Evolutionary conservation across 2,797 vertebrate species (phyloP).

Genomic region (Apogon hyalosoma): DNA sequence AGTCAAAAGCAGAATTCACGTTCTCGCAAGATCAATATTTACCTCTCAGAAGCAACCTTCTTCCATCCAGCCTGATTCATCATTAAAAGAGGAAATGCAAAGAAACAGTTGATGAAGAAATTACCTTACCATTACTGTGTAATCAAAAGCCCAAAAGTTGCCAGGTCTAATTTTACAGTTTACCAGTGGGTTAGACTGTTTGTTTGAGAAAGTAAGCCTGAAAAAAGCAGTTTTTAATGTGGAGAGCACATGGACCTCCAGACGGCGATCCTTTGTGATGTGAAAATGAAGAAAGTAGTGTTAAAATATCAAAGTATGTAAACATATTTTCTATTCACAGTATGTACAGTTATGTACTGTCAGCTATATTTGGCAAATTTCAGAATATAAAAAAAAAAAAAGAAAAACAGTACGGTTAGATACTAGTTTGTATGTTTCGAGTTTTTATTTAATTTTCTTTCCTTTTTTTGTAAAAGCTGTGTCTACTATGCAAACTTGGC

Average conservation of each 20-base stretch:
- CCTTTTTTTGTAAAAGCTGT: slow-evolving; percentile 82
- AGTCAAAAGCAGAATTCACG: slow-evolving; percentile 29
- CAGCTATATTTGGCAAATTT: slow-evolving; percentile 76
- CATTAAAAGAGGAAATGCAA: slow-evolving; percentile 6
- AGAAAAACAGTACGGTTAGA: slow-evolving; percentile 70
- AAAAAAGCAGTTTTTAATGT: slow-evolving; percentile 33
- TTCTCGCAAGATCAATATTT: slow-evolving; percentile 5
- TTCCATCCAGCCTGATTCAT: too few species aligned
- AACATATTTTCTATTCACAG: slow-evolving; percentile 73
- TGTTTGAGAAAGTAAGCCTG: slow-evolving; percentile 24
- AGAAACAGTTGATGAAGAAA: slow-evolving; percentile 7
- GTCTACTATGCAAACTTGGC: slow-evolving; percentile 93
- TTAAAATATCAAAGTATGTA: slow-evolving; percentile 76
- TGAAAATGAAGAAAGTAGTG: slow-evolving; percentile 59
- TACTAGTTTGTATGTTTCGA: slow-evolving; percentile 78
- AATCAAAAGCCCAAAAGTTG: slow-evolving; percentile 7
- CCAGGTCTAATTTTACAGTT: slow-evolving; percentile 41
- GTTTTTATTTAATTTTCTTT: slow-evolving; percentile 62
- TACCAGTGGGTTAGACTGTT: slow-evolving; percentile 50
- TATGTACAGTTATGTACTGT: slow-evolving; percentile 83
- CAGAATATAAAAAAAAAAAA: slow-evolving; percentile 65
- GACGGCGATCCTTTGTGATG: slow-evolving; percentile 48
- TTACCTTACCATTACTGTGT: slow-evolving; percentile 14
- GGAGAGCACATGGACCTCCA: slow-evolving; percentile 38
- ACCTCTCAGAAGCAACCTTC: neutral